These are phyloP conservation scores for Apis cerana DNA, from an alignment of 1,140 invertebrate genomes.

Conservation along the genomic window DNA sequence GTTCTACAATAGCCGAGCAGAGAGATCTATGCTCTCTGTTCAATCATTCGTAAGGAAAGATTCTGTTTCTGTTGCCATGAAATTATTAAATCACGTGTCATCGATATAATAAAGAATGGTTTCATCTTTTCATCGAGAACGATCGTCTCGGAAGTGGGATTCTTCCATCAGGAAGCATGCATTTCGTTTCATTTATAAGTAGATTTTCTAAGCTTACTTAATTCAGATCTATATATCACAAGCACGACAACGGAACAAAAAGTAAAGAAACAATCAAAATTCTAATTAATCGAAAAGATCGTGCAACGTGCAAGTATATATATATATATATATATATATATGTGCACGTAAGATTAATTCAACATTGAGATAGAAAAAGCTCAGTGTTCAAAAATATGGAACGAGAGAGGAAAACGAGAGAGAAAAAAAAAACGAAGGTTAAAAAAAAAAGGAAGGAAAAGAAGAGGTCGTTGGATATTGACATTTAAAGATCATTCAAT, in stretches of 20 bases:
- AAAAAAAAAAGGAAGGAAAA: not conserved
- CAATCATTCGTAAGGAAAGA: constrained; percentile 10
- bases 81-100: constrained; percentile 26
- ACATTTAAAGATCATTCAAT: not conserved
- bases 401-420: not conserved
- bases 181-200: not conserved
- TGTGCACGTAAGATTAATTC: constrained; percentile 1
- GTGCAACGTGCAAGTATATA: constrained; percentile 13
- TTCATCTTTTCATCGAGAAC: not conserved
- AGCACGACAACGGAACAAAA: not conserved
- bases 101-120: not conserved
- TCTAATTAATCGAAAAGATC: not conserved
- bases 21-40: constrained; percentile 6
- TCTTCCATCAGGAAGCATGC: not conserved
- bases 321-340: too few species aligned
- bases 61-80: constrained; percentile 2
- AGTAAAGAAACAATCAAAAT: not conserved
- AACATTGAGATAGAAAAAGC: not conserved
- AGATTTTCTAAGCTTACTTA: not conserved
- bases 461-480: not conserved
- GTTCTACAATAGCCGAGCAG: constrained; percentile 38
- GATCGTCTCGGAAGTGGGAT: not conserved
- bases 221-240: not conserved
- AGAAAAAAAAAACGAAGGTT: not conserved
- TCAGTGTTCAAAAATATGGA: not conserved